Base-by-base conservation (phyloP, 64 coral and sea anemone genomes). In the Stylophora pistillata region DNA sequence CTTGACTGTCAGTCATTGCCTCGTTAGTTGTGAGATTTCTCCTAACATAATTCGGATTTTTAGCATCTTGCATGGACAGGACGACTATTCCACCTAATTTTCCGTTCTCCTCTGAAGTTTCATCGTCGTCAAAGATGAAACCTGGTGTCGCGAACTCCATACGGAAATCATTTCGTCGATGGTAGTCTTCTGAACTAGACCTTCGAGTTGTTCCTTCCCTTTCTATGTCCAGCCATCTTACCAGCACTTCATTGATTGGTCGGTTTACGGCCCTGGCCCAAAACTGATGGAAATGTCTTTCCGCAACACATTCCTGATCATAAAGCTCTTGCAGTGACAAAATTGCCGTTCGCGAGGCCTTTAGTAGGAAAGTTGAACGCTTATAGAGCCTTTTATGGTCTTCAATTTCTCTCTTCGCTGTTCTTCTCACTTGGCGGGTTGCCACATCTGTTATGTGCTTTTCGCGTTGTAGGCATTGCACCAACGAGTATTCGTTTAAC, bases 191-290 rank as follows among this genome's bases (percentile, higher is more conserved):
- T 58, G 66, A 47, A 23, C 3, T 54, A 21, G 56, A 55, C 15
- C 52, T 52, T 23, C 57, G 41, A n/a, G 74, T 16, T 18, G 5
- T 28, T 30, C 30, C 47, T 31, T 61, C 37, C 47, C 17, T 57
- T 15, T 76, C 16, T 17, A 95, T 71, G 14, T 32, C 7, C 14
- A 95, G 89, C 93, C 93, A 95, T 16, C 77, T 21, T 26, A 95
- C 60, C 16, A 95, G 85, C 60, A 83, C 61, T 37, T 18, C 85
- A 91, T 91, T 37, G 15, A 57, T 30, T 30, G 32, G 59, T 15
- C 11, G 3, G 9, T 14, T 68, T 0, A 15, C 0, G 70, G 41
- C 25, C 10, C 4, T 14, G 5, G 2, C 53, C 47, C 1, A 60
- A 4, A 88, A 54, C 15, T 71, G 52, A 33, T 13, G 11, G 20